Percentiles rank a stretch among this genome's conserved stretches.
Conservation (phyloP, 2,113 vertebrate species). For the Paradoxurus hermaphroditus region DNA sequence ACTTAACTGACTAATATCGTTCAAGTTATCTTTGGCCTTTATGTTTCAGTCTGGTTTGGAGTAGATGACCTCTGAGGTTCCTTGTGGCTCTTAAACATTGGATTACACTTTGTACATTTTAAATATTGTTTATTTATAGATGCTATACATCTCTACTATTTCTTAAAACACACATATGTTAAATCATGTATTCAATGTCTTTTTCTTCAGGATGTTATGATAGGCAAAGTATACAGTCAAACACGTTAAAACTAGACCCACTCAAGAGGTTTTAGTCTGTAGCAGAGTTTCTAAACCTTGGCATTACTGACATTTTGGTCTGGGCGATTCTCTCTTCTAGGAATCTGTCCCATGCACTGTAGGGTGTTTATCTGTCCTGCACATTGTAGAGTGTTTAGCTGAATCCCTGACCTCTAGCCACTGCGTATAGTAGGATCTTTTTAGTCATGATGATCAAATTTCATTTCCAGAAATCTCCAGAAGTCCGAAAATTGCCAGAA, state of each 20-base stretch:
- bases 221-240: not conserved
- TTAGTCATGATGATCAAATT: not conserved
- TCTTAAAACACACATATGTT: not conserved
- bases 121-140: not conserved
- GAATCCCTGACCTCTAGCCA: not conserved
- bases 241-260: not conserved
- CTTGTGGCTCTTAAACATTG: not conserved
- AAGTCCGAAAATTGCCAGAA: not conserved
- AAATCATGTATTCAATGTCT: not conserved
- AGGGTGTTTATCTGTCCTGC: not conserved
- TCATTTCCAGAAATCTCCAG: not conserved
- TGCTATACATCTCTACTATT: not conserved
- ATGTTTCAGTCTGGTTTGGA: not conserved
- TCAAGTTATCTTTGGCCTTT: not conserved
- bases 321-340: not conserved
- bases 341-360: not conserved
- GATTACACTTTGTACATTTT: not conserved
- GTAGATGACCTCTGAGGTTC: not conserved
- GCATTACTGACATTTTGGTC: not conserved
- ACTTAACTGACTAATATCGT: not conserved
- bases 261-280: not conserved
- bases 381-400: not conserved
- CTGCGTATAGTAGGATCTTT: not conserved
- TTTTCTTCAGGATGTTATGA: not conserved
- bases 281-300: not conserved